Base-by-base conservation (phyloP, 2,797 vertebrate species). In the Sebastes paucispinis region DNA sequence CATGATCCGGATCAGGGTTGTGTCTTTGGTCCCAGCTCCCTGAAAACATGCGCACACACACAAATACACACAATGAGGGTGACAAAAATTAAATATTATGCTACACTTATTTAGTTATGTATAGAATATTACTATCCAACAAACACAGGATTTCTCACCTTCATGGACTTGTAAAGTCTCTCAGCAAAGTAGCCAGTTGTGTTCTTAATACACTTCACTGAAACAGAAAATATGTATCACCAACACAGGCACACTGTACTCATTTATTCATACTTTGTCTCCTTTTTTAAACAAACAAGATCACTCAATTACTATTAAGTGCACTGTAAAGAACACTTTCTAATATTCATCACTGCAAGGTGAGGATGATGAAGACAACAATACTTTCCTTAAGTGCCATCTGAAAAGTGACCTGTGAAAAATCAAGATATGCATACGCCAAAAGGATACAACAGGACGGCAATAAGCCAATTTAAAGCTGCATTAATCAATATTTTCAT, bases 201-300 rank as follows among this genome's bases (percentile, higher is more conserved):
- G 86, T 98, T 98, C 94, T 97, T 99, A 89, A 99, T 97, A 79
- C 98, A 99, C 84, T 99, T 99, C 73, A 99, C 98, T 99, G 89
- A 43, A 95, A 87, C 6, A 90, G 63, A 87, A 80, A 81, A 87
- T 24, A 70, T 1, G 32, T 14, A 79, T 65, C 12, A 39, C 11
- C 24, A 65, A 65, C 13, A 55, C 8, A 52, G 60, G 8, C 12
- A 67, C 27, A 34, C 34, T 20, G 2, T 9, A n/a, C 11, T 12
- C 2, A 62, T 39, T 47, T 5, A 57, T 18, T 59, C 11, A 71
- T 22, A 62, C 13, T 16, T 13, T 54, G 8, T 24, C 20, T 68
- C 9, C 5, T 52, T 52, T 58, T 32, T 31, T 6, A 16, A 14
- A 64, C 10, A 74, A 76, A 64, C 8, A 63, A 36, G 1, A 71